These are phyloP conservation scores for Acronicta leporina DNA, from an alignment of 2,888 invertebrate genomes.

Conservation along the genomic window DNA sequence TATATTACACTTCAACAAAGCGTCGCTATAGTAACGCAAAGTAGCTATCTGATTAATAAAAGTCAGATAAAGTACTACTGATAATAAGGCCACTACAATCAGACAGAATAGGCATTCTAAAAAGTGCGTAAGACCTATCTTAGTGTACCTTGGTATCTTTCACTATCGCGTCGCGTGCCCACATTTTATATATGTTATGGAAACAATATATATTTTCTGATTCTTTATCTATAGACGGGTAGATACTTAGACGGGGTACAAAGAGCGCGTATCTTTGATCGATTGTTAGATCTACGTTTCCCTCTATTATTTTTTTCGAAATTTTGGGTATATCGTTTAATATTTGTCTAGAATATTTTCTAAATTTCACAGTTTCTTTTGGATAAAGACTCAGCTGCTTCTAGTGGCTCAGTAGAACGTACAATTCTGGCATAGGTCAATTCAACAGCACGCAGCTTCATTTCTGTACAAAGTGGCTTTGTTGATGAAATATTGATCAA, in stretches of 20 bases:
- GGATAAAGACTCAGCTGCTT: no score
- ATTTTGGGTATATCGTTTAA: no score
- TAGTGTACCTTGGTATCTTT: conserved; percentile 21
- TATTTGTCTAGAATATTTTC: no score
- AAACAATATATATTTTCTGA: conserved; percentile 14
- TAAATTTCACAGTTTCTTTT: no score
- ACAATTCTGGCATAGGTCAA: no score
- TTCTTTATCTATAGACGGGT: conserved; percentile 34
- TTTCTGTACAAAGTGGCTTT: no score
- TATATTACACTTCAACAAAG: no score
- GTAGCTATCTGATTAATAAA: not conserved
- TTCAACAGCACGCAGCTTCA: no score
- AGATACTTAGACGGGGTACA: conserved; percentile 10
- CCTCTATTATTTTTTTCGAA: not conserved
- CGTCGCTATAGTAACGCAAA: no score
- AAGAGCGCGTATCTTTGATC: conserved; percentile 17
- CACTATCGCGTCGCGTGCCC: conserved; percentile 39
- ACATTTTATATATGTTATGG: conserved; percentile 4
- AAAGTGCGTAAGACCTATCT: conserved; percentile 18
- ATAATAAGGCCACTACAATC: conserved; percentile 13
- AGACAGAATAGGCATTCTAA: conserved; percentile 21
- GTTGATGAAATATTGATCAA: no score
- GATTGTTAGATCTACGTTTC: conserved; percentile 18
- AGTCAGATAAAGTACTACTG: conserved; percentile 9
- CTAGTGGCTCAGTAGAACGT: no score